phyloP scores from a whole-genome alignment of 35 echinoderm and acorn worm genomes.

The Strongylocentrotus purpuratus region DNA sequence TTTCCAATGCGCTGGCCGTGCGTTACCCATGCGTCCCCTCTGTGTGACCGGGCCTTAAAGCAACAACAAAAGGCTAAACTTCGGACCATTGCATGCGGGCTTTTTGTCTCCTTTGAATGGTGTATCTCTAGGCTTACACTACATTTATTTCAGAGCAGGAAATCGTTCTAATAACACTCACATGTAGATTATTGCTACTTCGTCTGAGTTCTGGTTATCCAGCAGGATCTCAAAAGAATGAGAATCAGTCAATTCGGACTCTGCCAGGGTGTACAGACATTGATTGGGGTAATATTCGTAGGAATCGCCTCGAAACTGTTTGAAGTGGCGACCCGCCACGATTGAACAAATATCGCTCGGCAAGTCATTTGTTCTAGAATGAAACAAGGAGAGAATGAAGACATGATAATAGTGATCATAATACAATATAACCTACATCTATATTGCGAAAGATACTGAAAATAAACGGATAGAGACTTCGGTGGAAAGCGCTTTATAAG shows the following conservation, averaged over 20 bases:
- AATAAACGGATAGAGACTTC: no score
- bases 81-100: no score
- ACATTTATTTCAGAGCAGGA: no score
- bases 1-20: no score
- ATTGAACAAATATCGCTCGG: not conserved
- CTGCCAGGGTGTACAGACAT: not conserved
- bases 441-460: not conserved
- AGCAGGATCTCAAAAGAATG: not conserved
- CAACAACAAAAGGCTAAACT: no score
- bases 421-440: not conserved
- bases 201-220: not conserved
- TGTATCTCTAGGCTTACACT: no score
- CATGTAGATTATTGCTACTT: not conserved
- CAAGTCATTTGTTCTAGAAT: not conserved
- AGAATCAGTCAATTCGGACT: not conserved
- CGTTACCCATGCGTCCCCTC: no score
- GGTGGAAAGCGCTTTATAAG: no score
- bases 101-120: no score
- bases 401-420: not conserved
- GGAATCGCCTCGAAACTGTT: not conserved
- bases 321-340: not conserved
- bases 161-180: not conserved
- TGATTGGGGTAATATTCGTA: not conserved
- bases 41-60: no score
- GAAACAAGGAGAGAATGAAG: not conserved